Base-by-base conservation (phyloP, 2,888 invertebrate species). In the Folsomia candida region DNA sequence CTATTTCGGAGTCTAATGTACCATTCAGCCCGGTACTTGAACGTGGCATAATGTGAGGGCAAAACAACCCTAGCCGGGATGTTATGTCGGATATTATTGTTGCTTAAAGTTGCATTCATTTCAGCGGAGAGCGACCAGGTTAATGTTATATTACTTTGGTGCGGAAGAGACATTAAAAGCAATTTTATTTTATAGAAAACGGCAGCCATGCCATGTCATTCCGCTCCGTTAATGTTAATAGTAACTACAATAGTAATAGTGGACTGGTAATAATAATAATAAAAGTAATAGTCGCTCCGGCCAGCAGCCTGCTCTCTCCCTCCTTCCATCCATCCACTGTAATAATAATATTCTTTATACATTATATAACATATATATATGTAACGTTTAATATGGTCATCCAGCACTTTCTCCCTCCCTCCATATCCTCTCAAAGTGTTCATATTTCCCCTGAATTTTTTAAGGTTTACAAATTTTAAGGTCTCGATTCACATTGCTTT, bases 201-300 rank as follows among this genome's bases (percentile, higher is more conserved):
- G 6, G 54, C 22, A 54, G n/a, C 54, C 18, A 6, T 14, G 54
- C 22, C 54, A 37, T 54, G 47, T 47, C 54, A 6, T 54, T n/a
- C 54, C 54, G 22, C 54, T 54, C 54, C 20, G 54, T 54, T 54
- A 54, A 54, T 54, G 54, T 54, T 54, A 20, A 54, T 20, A 14
- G 54, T 54, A 54, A 54, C 54, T 54, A 54, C 22, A 20, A 54
- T 54, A 54, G 22, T 22, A 54, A 54, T 20, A 54, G 18, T 6
- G n/a, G 54, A n/a, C 18, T 54, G 54, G 54, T 54, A 54, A 54
- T 54, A 54, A 54, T 54, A 54, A 54, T 54, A 54, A 54, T 54
- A 54, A 54, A 54, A 54, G 54, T 54, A 54, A 54, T 54, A 37
- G 37, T n/a, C n/a, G n/a, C n/a, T n/a, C n/a, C n/a, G n/a, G n/a